Evolutionary conservation across 2,113 vertebrate species (phyloP).

Genomic region (Malurus melanocephalus): DNA sequence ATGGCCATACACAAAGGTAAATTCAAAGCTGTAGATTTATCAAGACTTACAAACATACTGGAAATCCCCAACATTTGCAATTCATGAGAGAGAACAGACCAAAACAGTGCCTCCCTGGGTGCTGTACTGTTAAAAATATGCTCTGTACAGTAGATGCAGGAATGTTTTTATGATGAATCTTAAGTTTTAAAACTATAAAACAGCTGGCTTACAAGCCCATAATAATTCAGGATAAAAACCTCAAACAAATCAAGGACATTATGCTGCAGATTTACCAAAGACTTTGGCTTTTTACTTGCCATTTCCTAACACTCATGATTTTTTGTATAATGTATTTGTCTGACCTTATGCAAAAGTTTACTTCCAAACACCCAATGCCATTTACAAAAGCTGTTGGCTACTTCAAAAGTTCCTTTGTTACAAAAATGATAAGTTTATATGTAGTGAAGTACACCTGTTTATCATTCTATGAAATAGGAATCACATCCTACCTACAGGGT

Average conservation of each 20-base stretch:
- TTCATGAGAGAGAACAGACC: background rate
- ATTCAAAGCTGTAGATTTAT: background rate
- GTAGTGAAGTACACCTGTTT: background rate
- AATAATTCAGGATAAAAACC: conserved; percentile 5
- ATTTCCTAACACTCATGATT: background rate
- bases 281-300: background rate
- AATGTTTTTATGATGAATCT: conserved; percentile 35
- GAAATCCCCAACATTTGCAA: background rate
- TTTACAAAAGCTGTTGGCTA: conserved; percentile 31
- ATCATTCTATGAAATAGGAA: background rate
- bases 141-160: conserved; percentile 21
- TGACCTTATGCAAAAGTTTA: conserved; percentile 20
- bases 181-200: conserved; percentile 19
- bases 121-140: conserved; percentile 6
- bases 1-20: background rate
- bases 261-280: background rate
- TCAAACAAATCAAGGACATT: background rate
- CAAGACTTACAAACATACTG: background rate
- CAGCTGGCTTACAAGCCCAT: background rate
- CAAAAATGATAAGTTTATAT: background rate
- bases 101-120: background rate
- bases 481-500: background rate
- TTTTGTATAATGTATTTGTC: background rate
- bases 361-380: background rate
- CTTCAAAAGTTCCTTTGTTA: conserved; percentile 24